A percentile compares a stretch with the other conserved stretches of the same genome.
Conservation (phyloP, 2,888 invertebrate species). For the Philonicus albiceps region DNA sequence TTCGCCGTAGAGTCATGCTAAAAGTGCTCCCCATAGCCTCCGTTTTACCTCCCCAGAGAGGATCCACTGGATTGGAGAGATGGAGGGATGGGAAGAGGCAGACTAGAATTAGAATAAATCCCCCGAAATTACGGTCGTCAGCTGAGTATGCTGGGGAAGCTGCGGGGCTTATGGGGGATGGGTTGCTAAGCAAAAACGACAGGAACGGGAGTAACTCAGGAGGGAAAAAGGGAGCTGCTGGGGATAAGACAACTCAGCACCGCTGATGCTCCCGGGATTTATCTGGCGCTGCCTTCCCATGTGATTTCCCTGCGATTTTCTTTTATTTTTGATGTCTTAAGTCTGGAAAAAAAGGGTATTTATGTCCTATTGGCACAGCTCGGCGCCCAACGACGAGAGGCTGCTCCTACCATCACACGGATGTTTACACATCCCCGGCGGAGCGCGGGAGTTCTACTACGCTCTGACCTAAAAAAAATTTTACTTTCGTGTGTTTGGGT, state of each 20-base stretch:
- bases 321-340: background rate
- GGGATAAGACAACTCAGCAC: conserved; percentile 2
- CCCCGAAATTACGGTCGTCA: conserved; percentile 4
- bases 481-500: background rate
- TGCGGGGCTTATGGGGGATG: background rate
- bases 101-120: conserved; percentile 17
- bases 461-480: conserved; percentile 12
- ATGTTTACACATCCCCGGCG: background rate
- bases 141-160: background rate
- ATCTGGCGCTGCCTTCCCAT: background rate
- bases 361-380: background rate
- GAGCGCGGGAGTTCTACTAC: background rate
- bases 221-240: background rate
- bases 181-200: background rate
- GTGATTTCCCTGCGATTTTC: background rate
- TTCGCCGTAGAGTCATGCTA: background rate
- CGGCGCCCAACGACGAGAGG: background rate
- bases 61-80: background rate
- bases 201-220: background rate
- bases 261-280: conserved; percentile 8
- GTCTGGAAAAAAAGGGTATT: background rate
- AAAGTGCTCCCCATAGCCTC: background rate
- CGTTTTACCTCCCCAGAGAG: background rate
- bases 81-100: background rate
- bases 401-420: background rate